A percentile compares a stretch with the other conserved stretches of the same genome.
phyloP scores from a whole-genome alignment of 2,113 vertebrate genomes.

The Ornithorhynchus anatinus region DNA sequence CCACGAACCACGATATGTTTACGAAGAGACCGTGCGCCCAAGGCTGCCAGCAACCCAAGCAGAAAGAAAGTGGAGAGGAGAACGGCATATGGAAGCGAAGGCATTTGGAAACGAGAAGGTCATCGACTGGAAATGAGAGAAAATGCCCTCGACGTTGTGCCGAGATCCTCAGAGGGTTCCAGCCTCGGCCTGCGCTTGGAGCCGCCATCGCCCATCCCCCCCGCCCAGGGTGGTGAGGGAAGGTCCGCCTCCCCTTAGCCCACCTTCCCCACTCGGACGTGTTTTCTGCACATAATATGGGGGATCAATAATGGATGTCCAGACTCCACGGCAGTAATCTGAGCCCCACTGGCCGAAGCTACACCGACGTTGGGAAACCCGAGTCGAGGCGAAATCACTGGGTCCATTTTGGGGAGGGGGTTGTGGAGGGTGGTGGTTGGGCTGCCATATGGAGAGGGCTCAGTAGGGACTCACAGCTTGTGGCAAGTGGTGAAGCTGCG shows the following conservation, averaged over 20 bases:
- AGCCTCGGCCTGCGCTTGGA: too few species aligned
- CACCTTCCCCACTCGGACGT: background rate
- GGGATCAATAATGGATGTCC: conserved; percentile 8
- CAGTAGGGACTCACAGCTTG: background rate
- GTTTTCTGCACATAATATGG: background rate
- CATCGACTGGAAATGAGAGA: too few species aligned
- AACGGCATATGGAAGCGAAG: too few species aligned
- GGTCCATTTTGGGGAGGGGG: background rate
- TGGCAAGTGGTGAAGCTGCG: background rate
- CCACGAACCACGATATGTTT: too few species aligned
- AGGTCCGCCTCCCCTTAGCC: background rate
- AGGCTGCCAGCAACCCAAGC: too few species aligned
- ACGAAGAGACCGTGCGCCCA: too few species aligned
- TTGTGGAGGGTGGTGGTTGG: background rate
- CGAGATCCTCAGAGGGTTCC: too few species aligned
- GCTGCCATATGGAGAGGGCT: background rate
- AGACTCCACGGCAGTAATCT: background rate
- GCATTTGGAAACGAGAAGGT: too few species aligned
- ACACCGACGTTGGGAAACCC: background rate
- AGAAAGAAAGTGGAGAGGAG: too few species aligned
- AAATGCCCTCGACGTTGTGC: too few species aligned
- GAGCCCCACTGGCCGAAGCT: background rate
- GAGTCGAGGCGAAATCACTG: background rate
- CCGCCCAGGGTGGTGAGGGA: background rate
- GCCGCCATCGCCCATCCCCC: background rate